Conservation (phyloP, 2,888 invertebrate species). For the Tipula unca region DNA sequence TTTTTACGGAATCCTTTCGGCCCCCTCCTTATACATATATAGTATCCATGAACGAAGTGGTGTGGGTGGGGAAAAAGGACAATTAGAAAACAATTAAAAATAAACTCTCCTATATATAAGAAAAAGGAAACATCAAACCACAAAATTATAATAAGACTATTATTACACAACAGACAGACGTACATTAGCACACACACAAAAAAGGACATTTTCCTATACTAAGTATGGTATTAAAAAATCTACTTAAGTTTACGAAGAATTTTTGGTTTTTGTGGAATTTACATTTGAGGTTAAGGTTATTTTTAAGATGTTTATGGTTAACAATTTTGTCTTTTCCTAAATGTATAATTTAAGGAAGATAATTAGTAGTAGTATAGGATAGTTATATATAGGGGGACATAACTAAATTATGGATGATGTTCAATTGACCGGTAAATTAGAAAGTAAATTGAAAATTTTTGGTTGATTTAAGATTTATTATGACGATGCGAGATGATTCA, state of each 20-base stretch:
- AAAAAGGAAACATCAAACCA: background rate
- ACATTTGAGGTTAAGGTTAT: background rate
- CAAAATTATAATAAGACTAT: constrained; percentile 14
- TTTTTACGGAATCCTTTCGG: background rate
- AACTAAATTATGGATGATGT: background rate
- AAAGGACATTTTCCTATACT: background rate
- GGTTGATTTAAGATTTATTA: background rate
- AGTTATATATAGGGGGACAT: background rate
- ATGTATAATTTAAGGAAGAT: background rate
- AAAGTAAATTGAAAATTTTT: background rate
- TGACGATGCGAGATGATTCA: background rate
- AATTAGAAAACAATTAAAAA: constrained; percentile 9
- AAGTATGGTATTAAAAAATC: background rate
- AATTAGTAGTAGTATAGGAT: background rate
- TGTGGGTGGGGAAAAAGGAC: background rate
- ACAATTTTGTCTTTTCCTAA: background rate
- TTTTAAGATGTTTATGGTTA: constrained; percentile 8
- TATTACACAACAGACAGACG: background rate
- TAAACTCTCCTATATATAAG: background rate
- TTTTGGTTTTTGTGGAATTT: constrained; percentile 1
- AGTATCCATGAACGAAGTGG: background rate
- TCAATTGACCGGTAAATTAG: constrained; percentile 8
- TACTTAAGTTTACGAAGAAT: background rate
- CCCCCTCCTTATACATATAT: background rate
- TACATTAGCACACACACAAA: background rate